Evolutionary conservation across 2,113 vertebrate species (phyloP).

Genomic region (Passer domesticus): DNA sequence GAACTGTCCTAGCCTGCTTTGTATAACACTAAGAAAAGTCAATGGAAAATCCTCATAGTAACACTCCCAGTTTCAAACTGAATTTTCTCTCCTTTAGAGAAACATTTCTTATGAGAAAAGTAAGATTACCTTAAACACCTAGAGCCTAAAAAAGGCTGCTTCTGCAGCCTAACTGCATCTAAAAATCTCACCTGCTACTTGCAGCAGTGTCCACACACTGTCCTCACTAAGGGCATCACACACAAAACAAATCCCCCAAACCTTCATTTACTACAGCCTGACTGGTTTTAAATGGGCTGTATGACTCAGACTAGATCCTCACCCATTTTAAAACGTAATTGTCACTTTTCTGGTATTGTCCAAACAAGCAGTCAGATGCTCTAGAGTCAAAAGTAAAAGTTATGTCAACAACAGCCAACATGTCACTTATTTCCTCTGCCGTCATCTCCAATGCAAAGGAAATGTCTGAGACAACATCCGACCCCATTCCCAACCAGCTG

Average conservation of each 20-base stretch:
- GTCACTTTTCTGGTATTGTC: not conserved
- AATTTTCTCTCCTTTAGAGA: not conserved
- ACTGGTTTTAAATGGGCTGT: not conserved
- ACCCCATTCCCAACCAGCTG: fast-evolving
- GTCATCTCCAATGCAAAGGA: not conserved
- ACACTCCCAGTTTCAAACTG: not conserved
- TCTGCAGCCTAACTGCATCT: not conserved
- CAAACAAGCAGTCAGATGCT: not conserved
- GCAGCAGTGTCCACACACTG: not conserved
- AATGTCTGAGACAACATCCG: not conserved
- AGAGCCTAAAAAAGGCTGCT: not conserved
- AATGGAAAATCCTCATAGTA: not conserved
- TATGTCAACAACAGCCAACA: not conserved
- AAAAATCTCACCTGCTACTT: not conserved
- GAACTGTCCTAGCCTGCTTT: not conserved
- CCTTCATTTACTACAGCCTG: not conserved
- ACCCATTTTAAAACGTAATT: not conserved
- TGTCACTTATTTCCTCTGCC: not conserved
- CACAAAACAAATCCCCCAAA: not conserved
- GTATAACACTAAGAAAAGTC: not conserved
- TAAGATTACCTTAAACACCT: not conserved
- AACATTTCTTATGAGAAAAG: not conserved
- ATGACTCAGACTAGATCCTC: not conserved
- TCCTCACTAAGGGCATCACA: not conserved
- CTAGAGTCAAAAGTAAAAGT: not conserved